Percentiles rank a stretch among this genome's conserved stretches.
Evolutionary conservation across 2,113 vertebrate genomes (phyloP).

Genomic region (Lonchura striata): DNA sequence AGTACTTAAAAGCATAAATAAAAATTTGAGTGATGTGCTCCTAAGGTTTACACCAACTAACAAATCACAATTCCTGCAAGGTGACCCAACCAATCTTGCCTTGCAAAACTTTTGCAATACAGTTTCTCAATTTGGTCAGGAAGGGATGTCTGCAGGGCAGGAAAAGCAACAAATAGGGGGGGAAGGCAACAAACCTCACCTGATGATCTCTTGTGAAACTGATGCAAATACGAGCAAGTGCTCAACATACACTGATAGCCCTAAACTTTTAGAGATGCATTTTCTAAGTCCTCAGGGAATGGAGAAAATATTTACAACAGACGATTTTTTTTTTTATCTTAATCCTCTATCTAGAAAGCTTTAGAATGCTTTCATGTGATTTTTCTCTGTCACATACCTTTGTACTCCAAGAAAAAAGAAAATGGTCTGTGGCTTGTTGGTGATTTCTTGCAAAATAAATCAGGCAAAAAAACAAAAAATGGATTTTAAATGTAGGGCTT

Average conservation of each 20-base stretch:
- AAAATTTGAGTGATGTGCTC: not conserved
- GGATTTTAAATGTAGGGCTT: not conserved
- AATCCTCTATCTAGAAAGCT: conserved; percentile 24
- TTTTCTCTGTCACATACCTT: conserved; percentile 17
- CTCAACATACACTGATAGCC: conserved; percentile 16
- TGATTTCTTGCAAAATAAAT: not conserved
- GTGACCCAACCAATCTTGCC: not conserved
- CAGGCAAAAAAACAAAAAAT: not conserved
- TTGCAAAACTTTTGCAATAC: conserved; percentile 6
- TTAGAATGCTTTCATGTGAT: not conserved
- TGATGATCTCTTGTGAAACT: not conserved
- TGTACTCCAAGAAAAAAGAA: not conserved
- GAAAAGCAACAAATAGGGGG: not conserved
- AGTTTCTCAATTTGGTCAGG: not conserved
- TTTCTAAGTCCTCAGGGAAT: conserved; percentile 13
- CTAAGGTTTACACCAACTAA: not conserved
- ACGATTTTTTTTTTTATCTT: conserved; percentile 34
- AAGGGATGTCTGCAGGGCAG: not conserved
- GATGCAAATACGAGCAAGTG: conserved; percentile 42
- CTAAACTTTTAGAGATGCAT: not conserved
- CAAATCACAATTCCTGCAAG: not conserved
- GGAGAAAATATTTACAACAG: conserved; percentile 48
- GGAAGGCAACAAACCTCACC: not conserved
- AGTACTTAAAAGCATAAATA: not conserved
- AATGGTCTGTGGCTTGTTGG: not conserved